Base-by-base conservation (phyloP, 2,888 invertebrate species). In the Philopedon plagiatum region DNA sequence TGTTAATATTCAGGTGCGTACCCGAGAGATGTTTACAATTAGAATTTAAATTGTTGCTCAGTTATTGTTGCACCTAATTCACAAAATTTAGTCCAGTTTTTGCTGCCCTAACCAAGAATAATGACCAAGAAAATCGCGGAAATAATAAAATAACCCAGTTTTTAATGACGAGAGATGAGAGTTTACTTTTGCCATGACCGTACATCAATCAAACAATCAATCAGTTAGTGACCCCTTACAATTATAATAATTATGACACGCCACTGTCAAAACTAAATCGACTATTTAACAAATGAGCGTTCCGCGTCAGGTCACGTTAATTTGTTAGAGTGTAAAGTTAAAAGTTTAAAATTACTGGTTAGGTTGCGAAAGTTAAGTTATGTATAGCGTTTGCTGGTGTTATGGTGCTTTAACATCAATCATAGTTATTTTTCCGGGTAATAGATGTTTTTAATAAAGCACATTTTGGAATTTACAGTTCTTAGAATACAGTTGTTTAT, bases 1-100 rank as follows among this genome's bases (percentile, higher is more conserved):
- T 58, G 41, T 58, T 37, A 39, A 39, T 57, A 21, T 39, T 57
- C 39, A 39, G 21, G 39, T 58, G 39, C 39, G 13, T 39, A 2
- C 39, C 15, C n/a, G n/a, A n/a, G n/a, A n/a, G n/a, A n/a, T n/a
- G n/a, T n/a, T n/a, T n/a, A n/a, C n/a, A n/a, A n/a, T n/a, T n/a
- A n/a, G n/a, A n/a, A n/a, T n/a, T n/a, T n/a, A n/a, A n/a, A n/a
- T n/a, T n/a, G n/a, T n/a, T n/a, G n/a, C n/a, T n/a, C n/a, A n/a
- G n/a, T n/a, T n/a, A n/a, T n/a, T n/a, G n/a, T n/a, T n/a, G n/a
- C n/a, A n/a, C n/a, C n/a, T n/a, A n/a, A n/a, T n/a, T n/a, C n/a
- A n/a, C n/a, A n/a, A n/a, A n/a, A n/a, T n/a, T n/a, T n/a, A n/a
- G n/a, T n/a, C n/a, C n/a, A n/a, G n/a, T n/a, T n/a, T n/a, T n/a